Base-by-base conservation (phyloP, 2,888 invertebrate genomes). In the Caenorhabditis sp. region DNA sequence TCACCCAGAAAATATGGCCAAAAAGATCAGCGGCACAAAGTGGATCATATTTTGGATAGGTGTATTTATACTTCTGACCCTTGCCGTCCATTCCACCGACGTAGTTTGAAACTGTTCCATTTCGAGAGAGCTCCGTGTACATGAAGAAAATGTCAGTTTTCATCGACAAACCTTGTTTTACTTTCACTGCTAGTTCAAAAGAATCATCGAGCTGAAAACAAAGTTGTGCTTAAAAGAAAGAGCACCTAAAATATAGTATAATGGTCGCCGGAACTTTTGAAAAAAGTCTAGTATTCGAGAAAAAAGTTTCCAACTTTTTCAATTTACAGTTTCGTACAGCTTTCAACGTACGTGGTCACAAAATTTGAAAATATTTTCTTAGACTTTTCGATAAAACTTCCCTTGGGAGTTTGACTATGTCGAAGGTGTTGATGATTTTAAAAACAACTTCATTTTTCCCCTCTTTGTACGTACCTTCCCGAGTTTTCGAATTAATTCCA, bases 1-100 rank as follows among this genome's bases (percentile, higher is more conserved):
- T 78, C 1, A 72, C 62, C 78, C 76, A 78, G 27, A 78, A 74
- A 10, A 78, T 51, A 27, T 63, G 65, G 24, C 76, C 76, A 21
- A 59, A 57, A 1, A 76, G 69, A 36, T 72, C 69, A 0, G 74
- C 76, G n/a, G 78, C 24, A 62, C 78, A 78, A 31, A 43, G 71
- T 0, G 78, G 78, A 60, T 74, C 74, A 27, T 71, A 78, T 26
- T 59, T 51, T 0, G 79, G 79, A 54, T 67, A 79, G 1, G 19
- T 27, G 66, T 60, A 79, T 21, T 62, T 62, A 49, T 55, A 75
- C 19, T 79, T 77, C 17, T 58, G 17, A 8, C 69, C 71, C 21
- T 63, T 27, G 1, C 63, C 72, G 10, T 26, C 53, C 0, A 53
- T 21, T 14, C 72, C 72, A 4, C 72, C 68, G 17, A 68, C 64